Base-by-base conservation (phyloP, 2,888 invertebrate genomes). In the Parnassius apollo region DNA sequence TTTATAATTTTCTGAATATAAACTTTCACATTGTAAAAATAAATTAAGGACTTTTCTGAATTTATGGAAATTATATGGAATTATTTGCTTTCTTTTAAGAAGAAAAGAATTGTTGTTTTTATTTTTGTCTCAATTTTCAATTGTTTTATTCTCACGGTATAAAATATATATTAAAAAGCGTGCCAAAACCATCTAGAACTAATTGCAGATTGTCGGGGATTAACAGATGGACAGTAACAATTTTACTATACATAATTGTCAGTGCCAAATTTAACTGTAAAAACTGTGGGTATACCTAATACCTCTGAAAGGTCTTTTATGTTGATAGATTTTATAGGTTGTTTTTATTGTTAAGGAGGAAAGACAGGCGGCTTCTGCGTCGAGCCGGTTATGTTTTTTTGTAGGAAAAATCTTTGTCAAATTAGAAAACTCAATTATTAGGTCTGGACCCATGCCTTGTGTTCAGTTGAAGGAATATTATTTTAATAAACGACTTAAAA, bases 391-490 rank as follows among this genome's bases (percentile, higher is more conserved):
- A 79, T 81, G 76, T 77, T 82, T 81, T 80, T 78, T 81, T 78
- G 77, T 78, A 83, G 86, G 81, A 80, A 77, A 81, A 80, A 82
- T 80, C 35, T 67, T 82, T 89, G 86, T 83, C 87, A 89, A 88
- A 85, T 86, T 90, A 88, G 86, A 77, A 78, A 87, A 88, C 87
- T 88, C 88, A 88, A 81, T 86, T 86, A 81, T 86, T 89, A 89
- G 88, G 86, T 88, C 90, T 85, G 90, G 81, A 83, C 86, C 87
- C 83, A 76, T 86, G 77, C 86, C 88, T 88, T 91, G 90, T 91
- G 91, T 91, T 91, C 91, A 89, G 86, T 86, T 88, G 89, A 87
- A 91, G 90, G 87, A 91, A 89, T 91, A 91, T 91, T 90, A 91
- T 91, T 91, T 91, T 91, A 91, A 91, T 91, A 91, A 91, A 91